Evolutionary conservation across 2,888 invertebrate genomes (phyloP).

Genomic region (Aricia artaxerxes): DNA sequence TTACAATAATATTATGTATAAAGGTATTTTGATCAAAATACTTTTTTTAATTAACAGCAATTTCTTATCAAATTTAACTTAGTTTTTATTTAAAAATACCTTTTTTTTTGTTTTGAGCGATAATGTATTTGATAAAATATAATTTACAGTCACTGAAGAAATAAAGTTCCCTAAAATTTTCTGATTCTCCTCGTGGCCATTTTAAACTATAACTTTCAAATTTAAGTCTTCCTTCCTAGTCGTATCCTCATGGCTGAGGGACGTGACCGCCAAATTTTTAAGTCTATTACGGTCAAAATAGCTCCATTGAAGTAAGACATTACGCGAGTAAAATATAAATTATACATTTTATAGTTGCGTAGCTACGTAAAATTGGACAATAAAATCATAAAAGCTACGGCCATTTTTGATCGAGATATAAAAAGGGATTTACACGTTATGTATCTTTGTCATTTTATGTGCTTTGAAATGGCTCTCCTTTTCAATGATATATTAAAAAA

Average conservation of each 20-base stretch:
- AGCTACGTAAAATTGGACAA: neutral
- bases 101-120: too few species aligned
- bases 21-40: neutral
- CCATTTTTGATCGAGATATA: neutral
- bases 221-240: neutral
- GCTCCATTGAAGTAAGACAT: neutral
- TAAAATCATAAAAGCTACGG: neutral
- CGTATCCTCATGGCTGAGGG: too few species aligned
- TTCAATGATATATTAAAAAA: neutral
- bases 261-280: neutral
- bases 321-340: neutral
- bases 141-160: neutral
- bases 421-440: neutral
- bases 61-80: too few species aligned
- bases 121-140: neutral
- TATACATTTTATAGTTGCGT: conserved; percentile 5
- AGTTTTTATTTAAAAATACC: too few species aligned
- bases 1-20: neutral
- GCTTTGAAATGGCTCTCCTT: neutral
- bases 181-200: neutral
- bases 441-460: neutral
- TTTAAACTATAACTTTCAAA: neutral
- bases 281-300: neutral
- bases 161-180: neutral
- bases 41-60: neutral